phyloP scores from a whole-genome alignment of 2,888 invertebrate genomes.

The Brenthis hecate region DNA sequence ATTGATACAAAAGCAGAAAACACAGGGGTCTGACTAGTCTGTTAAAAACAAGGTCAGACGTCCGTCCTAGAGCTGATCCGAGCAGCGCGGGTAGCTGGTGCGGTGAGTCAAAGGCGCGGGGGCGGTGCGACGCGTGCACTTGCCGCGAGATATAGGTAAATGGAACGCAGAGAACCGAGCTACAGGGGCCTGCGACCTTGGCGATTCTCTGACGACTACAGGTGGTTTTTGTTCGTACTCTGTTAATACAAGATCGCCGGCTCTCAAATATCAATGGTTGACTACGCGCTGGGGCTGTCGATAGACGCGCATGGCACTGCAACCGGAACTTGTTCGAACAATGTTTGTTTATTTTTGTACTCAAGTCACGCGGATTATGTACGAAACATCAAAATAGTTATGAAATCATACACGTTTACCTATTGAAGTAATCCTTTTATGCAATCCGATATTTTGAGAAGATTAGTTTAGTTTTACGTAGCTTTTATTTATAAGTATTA shows the following conservation, averaged over 20 bases:
- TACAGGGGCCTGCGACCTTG: conserved; percentile 78
- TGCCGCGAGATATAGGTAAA: conserved; percentile 81
- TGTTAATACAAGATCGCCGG: conserved; percentile 62
- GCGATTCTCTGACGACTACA: conserved; percentile 78
- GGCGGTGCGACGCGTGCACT: conserved; percentile 70
- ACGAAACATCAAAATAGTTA: conserved; percentile 18
- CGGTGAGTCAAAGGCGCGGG: conserved; percentile 69
- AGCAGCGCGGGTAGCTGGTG: conserved; percentile 50
- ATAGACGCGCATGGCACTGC: conserved; percentile 52
- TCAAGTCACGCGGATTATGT: conserved; percentile 35
- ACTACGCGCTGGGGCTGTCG: conserved; percentile 48
- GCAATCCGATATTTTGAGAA: too few species aligned
- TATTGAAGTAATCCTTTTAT: not conserved
- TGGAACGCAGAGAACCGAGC: conserved; percentile 74
- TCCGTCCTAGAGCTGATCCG: conserved; percentile 65
- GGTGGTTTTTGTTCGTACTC: conserved; percentile 78
- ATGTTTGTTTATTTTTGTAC: conserved; percentile 51
- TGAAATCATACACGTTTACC: conserved; percentile 3
- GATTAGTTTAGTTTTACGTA: too few species aligned
- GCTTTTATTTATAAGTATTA: too few species aligned
- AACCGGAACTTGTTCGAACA: conserved; percentile 67
- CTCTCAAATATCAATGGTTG: conserved; percentile 48
- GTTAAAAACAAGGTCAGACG: conserved; percentile 40
- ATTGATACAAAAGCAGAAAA: conserved; percentile 2
- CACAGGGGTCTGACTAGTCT: conserved; percentile 3